Conservation (phyloP, 1,140 invertebrate species). For the Anastrepha obliqua region DNA sequence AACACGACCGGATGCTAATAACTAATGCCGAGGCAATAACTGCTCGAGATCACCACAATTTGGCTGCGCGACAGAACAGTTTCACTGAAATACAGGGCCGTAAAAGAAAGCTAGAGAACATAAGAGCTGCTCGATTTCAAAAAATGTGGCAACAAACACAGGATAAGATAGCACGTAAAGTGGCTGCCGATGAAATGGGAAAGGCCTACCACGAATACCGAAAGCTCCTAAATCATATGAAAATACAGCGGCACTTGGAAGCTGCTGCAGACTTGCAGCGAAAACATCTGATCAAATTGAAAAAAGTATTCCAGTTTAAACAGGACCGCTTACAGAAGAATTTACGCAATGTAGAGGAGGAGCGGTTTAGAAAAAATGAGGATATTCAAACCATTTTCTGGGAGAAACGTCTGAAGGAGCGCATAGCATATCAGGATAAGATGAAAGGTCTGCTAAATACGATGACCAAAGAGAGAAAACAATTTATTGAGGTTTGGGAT, state of each 20-base stretch:
- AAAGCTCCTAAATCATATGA: slow-evolving; percentile 67
- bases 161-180: slow-evolving; percentile 63
- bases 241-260: slow-evolving; percentile 62
- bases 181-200: slow-evolving; percentile 61
- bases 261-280: slow-evolving; percentile 65
- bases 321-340: slow-evolving; percentile 68
- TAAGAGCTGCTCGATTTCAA: slow-evolving; percentile 60
- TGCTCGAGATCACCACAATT: slow-evolving; percentile 64
- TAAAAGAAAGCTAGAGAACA: slow-evolving; percentile 61
- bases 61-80: slow-evolving; percentile 61
- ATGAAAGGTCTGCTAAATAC: slow-evolving; percentile 62
- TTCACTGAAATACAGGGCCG: slow-evolving; percentile 64
- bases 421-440: slow-evolving; percentile 64
- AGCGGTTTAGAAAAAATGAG: slow-evolving; percentile 58
- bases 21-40: slow-evolving; percentile 68
- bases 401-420: slow-evolving; percentile 65
- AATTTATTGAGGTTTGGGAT: slow-evolving; percentile 61
- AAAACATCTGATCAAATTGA: slow-evolving; percentile 67
- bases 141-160: slow-evolving; percentile 59
- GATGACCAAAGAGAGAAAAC: slow-evolving; percentile 60
- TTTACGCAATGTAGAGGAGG: slow-evolving; percentile 62
- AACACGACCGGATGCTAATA: slow-evolving; percentile 67
- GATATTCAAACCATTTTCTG: slow-evolving; percentile 66
- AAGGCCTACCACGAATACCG: slow-evolving; percentile 63
- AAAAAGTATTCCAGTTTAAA: slow-evolving; percentile 71